phyloP scores from a whole-genome alignment of 2,797 vertebrate species.

The Phyllotis vaccarum region DNA sequence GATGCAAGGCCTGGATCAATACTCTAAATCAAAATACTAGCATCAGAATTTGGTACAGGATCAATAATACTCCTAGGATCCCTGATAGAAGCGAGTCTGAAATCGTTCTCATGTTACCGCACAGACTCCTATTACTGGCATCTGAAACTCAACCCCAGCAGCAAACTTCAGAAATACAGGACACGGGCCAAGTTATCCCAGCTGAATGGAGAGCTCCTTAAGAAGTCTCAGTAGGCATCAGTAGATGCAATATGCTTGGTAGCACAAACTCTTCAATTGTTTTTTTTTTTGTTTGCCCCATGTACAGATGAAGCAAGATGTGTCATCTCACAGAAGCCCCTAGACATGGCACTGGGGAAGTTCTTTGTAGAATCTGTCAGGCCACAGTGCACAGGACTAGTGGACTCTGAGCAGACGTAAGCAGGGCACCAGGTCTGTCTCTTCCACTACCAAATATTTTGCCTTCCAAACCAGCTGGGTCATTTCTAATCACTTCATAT shows the following conservation, averaged over 20 bases:
- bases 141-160: not conserved
- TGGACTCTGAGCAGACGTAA: not conserved
- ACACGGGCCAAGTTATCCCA: not conserved
- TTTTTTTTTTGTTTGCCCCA: not conserved
- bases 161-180: not conserved
- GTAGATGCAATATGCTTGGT: not conserved
- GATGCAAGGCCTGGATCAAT: not conserved
- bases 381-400: rapidly evolving
- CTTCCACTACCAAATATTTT: not conserved
- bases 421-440: not conserved
- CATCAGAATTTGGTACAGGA: not conserved
- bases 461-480: not conserved
- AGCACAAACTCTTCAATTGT: not conserved
- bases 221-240: not conserved
- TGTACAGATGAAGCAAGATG: not conserved
- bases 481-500: not conserved
- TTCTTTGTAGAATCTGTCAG: not conserved
- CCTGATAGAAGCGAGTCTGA: conserved; percentile 13
- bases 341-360: not conserved
- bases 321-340: not conserved
- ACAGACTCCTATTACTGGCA: not conserved
- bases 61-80: not conserved
- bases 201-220: not conserved
- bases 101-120: not conserved
- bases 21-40: not conserved